phyloP scores from a whole-genome alignment of 2,888 invertebrate species.

The Lasioglossum lativentre region DNA sequence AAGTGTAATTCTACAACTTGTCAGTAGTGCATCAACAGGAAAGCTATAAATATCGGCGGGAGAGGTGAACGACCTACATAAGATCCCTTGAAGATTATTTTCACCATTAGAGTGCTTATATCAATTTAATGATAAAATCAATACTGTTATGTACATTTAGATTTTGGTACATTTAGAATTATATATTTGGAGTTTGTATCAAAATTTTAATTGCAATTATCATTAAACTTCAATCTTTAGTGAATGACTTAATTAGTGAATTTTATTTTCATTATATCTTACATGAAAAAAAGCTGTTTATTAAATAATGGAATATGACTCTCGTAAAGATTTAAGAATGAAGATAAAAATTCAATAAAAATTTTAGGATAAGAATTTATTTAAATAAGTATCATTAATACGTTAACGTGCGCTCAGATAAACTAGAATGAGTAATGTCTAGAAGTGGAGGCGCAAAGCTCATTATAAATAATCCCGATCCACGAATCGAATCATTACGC shows the following conservation, averaged over 20 bases:
- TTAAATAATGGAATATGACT: background rate
- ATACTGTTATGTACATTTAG: background rate
- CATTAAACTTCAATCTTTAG: too few species aligned
- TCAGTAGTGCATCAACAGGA: conserved; percentile 47
- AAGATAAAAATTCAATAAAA: background rate
- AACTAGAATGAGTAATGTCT: background rate
- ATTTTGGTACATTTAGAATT: background rate
- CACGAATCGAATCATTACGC: conserved; percentile 16
- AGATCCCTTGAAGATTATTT: conserved; percentile 43
- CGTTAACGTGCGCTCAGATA: background rate
- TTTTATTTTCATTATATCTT: too few species aligned
- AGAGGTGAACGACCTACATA: conserved; percentile 55
- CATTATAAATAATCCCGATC: conserved; percentile 9
- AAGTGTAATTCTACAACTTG: conserved; percentile 52
- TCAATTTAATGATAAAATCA: background rate
- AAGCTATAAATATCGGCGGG: conserved; percentile 54
- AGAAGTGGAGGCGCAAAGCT: background rate
- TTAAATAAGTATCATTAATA: background rate
- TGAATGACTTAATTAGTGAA: background rate
- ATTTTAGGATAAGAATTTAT: background rate
- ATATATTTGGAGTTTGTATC: background rate
- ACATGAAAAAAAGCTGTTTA: too few species aligned
- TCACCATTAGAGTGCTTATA: conserved; percentile 16
- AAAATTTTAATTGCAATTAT: background rate
- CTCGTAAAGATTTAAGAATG: background rate